These are phyloP conservation scores for Onychomys leucogaster DNA, from an alignment of 2,797 vertebrate species.

Conservation along the genomic window DNA sequence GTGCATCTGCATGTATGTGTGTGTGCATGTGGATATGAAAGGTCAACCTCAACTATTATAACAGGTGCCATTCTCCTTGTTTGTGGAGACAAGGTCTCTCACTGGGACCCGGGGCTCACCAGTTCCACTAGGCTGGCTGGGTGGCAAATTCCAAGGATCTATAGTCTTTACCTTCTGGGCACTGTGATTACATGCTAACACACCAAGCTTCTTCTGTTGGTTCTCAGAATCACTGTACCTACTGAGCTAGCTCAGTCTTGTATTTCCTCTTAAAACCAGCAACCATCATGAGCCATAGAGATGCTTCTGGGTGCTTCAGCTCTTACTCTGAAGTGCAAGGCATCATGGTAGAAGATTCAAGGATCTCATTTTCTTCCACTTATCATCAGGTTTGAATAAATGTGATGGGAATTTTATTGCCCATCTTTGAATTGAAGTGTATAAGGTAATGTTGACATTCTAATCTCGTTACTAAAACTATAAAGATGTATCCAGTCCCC, in stretches of 20 bases:
- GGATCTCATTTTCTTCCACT: not conserved
- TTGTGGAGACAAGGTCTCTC: not conserved
- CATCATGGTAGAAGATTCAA: rapidly evolving
- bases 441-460: not conserved
- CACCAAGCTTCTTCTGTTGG: not conserved
- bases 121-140: not conserved
- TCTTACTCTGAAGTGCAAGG: not conserved
- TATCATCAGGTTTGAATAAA: not conserved
- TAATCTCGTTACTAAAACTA: constrained; percentile 6
- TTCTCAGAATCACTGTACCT: not conserved
- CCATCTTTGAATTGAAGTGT: not conserved
- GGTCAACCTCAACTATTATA: not conserved
- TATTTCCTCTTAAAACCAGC: not conserved
- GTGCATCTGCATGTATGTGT: not conserved
- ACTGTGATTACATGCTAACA: no score
- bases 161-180: no score
- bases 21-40: not conserved
- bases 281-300: rapidly evolving
- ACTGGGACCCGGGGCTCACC: not conserved
- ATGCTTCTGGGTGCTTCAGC: not conserved
- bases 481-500: not conserved
- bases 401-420: not conserved
- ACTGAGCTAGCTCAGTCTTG: not conserved
- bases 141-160: not conserved
- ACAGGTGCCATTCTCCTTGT: not conserved